Evolutionary conservation across 2,888 invertebrate species (phyloP), one percentile per base, ranked within the genome.

Genomic region (Ecliptopera silaceata): DNA sequence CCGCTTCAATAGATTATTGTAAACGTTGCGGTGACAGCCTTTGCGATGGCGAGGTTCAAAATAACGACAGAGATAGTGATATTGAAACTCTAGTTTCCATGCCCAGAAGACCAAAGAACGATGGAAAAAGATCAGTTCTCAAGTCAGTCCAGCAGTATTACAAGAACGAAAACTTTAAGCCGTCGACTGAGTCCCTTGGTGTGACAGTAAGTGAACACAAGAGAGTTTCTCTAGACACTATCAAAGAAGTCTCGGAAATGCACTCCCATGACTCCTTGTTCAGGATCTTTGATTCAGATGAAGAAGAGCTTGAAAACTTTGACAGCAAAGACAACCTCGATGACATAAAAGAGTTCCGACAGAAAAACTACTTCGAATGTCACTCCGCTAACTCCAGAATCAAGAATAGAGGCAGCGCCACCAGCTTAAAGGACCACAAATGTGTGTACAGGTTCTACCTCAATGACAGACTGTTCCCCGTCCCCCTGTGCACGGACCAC

Each of bases 281-380:
- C 12, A 66, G 65, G 47, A 67, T 79, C 34, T 68, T 65, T 12
- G 74, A 82, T 20, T 70, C 73, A 26, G 26, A 26, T 0, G 79
- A 80, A 1, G 75, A 77, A 2, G 80, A 77, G 17, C 44, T 70
- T 11, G 69, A 70, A 4, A 70, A 65, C 38, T 45, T 76, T 17
- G 75, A 86, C 15, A 57, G 53, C 22, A 55, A 68, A 20, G 72
- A 77, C 6, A 75, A 72, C 42, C 36, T 65, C n/a, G 54, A 65
- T 0, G 69, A 79, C 0, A 48, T 91, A n/a, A 87, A 84, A 58
- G 82, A 88, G 64, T 94, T 93, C 63, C 84, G 94, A 11, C 79
- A 88, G 1, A 81, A 92, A 5, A 92, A 94, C 68, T 94, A 92
- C 68, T 94, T 93, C 57, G 93, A 94, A 63, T 93, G 93, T n/a